Conservation (phyloP, 2,797 vertebrate species). For the Scolopax bukidnonensis region DNA sequence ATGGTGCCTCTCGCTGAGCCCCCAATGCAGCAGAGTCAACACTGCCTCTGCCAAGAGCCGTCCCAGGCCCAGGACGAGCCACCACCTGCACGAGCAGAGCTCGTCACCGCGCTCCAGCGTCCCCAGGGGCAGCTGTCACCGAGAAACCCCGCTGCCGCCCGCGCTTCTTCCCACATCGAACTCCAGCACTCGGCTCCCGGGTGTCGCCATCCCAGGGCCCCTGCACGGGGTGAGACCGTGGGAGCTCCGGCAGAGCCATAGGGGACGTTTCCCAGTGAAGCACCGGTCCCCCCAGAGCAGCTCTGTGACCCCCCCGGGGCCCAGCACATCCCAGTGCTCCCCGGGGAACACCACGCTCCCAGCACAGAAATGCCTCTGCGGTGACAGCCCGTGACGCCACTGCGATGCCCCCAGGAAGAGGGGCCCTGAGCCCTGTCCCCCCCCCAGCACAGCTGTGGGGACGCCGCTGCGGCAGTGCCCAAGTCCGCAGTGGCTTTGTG, state of each 20-base stretch:
- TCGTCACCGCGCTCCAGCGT: accelerated
- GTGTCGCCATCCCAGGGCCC: neutral
- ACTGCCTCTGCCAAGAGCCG: neutral
- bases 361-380: neutral
- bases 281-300: accelerated
- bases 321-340: neutral
- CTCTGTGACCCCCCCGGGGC: neutral
- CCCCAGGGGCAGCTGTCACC: neutral
- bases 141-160: neutral
- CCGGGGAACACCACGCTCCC: neutral
- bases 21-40: accelerated
- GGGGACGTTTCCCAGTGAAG: neutral
- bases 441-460: neutral
- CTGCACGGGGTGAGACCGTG: accelerated
- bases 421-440: neutral
- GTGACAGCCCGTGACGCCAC: neutral
- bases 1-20: accelerated
- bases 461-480: accelerated
- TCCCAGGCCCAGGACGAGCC: neutral
- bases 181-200: neutral
- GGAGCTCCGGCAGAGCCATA: accelerated
- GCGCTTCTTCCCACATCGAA: neutral
- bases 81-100: neutral
- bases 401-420: accelerated
- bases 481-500: accelerated